Evolutionary conservation across 2,113 vertebrate genomes (phyloP), one percentile per base, ranked within the genome.

Genomic region (Fregata magnificens): DNA sequence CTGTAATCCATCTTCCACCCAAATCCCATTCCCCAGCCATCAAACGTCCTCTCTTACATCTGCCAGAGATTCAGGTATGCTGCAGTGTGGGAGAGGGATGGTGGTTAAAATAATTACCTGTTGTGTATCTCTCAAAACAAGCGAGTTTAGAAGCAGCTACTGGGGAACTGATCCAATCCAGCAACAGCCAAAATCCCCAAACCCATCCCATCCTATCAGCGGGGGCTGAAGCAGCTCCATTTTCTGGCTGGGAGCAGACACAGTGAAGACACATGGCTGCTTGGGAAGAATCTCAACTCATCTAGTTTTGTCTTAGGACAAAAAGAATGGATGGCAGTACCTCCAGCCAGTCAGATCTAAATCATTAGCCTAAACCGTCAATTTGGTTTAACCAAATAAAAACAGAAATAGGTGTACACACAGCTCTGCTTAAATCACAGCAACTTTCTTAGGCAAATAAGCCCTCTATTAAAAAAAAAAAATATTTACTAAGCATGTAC

Each of bases 201-300:
- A 29, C 4, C 13, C 50, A 50, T 5, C 29, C 38, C 74, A 49
- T 7, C 22, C 12, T 55, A 32, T 12, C 2, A 0, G 44, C 0
- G 0, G 25, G n/a, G 44, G 25, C 42, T 58, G 71, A 36, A 82
- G 65, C 44, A n/a, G 67, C 24, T 63, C 47, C 0, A 0, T 31
- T 58, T 69, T 47, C 53, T 69, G 32, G 42, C 20, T 63, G 29
- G 53, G 16, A 80, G 55, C 7, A 49, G 19, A 47, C 34, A 66
- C 22, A 55, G 31, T 21, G 34, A 72, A 67, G 52, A 34, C 26
- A 36, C 2, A 1, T 9, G 13, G 11, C 7, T 34, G 18, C 52
- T 58, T 61, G 47, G 44, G 25, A 69, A 62, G 24, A 67, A 56
- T 34, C 20, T n/a, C 45, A 49, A 22, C 40, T 50, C 47, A 45